A percentile compares a stretch with the other conserved stretches of the same genome.
Evolutionary conservation across 2,797 vertebrate species (phyloP).

Genomic region (Florisuga fusca): DNA sequence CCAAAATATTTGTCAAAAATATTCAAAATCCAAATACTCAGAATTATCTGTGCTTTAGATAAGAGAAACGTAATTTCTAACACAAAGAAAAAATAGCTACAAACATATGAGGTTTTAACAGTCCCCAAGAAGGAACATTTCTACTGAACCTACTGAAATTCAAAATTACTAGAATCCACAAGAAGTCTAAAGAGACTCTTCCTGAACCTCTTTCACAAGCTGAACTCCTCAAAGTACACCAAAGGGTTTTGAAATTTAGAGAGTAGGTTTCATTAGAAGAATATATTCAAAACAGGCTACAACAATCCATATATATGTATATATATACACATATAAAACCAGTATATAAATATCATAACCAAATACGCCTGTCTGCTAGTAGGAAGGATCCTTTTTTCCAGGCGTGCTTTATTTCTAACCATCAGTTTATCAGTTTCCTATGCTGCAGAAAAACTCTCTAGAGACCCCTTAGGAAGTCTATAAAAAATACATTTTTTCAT

Average conservation of each 20-base stretch:
- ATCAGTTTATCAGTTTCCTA: not conserved
- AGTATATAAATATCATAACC: not conserved
- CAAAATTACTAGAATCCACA: not conserved
- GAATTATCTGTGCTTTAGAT: not conserved
- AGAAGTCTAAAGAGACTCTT: not conserved
- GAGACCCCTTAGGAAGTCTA: not conserved
- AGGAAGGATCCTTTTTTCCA: not conserved
- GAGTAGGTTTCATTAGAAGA: not conserved
- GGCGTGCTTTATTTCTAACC: not conserved
- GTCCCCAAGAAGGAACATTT: not conserved
- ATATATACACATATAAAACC: not conserved
- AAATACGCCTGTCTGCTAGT: not conserved
- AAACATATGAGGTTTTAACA: not conserved
- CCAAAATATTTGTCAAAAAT: not conserved
- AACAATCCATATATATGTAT: not conserved
- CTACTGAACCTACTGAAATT: not conserved
- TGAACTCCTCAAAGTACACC: not conserved
- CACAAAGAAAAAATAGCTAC: not conserved
- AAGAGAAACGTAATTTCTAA: not conserved
- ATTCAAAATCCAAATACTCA: not conserved
- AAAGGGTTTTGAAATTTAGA: not conserved
- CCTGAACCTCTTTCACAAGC: fast-evolving
- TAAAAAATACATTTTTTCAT: not conserved
- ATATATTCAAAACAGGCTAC: not conserved
- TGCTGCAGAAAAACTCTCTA: not conserved